These are phyloP conservation scores for Alectura lathami DNA, from an alignment of 2,113 vertebrate species.

Conservation along the genomic window DNA sequence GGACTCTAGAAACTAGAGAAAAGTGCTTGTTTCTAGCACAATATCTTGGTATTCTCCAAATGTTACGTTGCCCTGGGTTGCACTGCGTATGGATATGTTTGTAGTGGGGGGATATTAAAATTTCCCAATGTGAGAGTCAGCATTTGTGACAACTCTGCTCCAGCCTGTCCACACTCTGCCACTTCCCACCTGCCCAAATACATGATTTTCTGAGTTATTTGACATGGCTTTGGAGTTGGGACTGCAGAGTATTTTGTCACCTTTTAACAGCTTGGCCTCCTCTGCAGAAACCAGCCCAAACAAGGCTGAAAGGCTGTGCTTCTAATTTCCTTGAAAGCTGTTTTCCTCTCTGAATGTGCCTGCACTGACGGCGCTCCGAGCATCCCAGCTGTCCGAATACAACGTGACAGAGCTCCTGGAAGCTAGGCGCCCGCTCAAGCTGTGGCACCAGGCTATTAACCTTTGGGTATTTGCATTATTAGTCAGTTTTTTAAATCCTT, in stretches of 20 bases:
- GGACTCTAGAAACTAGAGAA: background rate
- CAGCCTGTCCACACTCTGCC: background rate
- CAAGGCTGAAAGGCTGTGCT: background rate
- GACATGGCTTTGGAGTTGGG: background rate
- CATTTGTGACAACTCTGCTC: background rate
- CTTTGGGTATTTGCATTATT: conserved; percentile 74
- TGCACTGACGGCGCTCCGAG: background rate
- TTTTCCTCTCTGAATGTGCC: background rate
- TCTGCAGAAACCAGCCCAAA: background rate
- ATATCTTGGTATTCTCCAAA: background rate
- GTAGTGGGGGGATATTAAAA: background rate
- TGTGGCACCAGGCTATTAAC: conserved; percentile 70
- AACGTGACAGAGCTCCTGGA: conserved; percentile 20
- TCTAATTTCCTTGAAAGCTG: background rate
- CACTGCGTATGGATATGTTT: too few species aligned
- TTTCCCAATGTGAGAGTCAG: rapidly evolving
- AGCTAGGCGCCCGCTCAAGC: background rate
- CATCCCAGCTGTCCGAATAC: background rate
- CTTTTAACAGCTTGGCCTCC: background rate
- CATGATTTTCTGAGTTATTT: rapidly evolving
- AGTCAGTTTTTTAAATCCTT: conserved; percentile 71
- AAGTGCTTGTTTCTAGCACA: background rate
- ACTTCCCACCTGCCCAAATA: background rate
- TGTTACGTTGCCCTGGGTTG: background rate
- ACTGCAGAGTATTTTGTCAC: rapidly evolving